Conservation (phyloP, 2,113 vertebrate species). For the Gymnarchus niloticus region DNA sequence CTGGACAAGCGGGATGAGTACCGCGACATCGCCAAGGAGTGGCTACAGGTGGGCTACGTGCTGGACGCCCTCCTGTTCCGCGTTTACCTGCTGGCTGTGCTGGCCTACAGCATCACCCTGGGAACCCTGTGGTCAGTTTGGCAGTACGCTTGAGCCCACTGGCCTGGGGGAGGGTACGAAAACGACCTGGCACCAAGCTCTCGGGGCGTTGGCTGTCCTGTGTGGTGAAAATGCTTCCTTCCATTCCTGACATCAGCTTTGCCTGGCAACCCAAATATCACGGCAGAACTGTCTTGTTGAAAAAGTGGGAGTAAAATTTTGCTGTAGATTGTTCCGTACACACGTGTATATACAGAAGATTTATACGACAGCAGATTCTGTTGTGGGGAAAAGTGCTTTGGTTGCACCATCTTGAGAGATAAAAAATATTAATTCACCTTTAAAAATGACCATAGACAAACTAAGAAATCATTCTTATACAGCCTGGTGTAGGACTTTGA, state of each 20-base stretch:
- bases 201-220: background rate
- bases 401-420: background rate
- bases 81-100: slow-evolving; percentile 74
- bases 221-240: background rate
- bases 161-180: background rate
- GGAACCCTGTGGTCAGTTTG: slow-evolving; percentile 88
- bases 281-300: background rate
- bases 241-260: background rate
- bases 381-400: background rate
- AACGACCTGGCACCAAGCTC: background rate
- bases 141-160: slow-evolving; percentile 70
- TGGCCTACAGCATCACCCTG: slow-evolving; percentile 81
- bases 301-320: background rate
- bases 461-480: background rate
- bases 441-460: background rate
- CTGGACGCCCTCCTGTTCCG: slow-evolving; percentile 86
- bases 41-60: slow-evolving; percentile 88
- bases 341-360: background rate
- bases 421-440: background rate
- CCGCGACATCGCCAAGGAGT: slow-evolving; percentile 77
- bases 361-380: background rate
- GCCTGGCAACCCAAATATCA: background rate
- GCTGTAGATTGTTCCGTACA: background rate
- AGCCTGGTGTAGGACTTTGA: background rate
- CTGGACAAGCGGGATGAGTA: slow-evolving; percentile 79